phyloP scores from a whole-genome alignment of 2,113 vertebrate species.

The Macheiramphus alcinus region DNA sequence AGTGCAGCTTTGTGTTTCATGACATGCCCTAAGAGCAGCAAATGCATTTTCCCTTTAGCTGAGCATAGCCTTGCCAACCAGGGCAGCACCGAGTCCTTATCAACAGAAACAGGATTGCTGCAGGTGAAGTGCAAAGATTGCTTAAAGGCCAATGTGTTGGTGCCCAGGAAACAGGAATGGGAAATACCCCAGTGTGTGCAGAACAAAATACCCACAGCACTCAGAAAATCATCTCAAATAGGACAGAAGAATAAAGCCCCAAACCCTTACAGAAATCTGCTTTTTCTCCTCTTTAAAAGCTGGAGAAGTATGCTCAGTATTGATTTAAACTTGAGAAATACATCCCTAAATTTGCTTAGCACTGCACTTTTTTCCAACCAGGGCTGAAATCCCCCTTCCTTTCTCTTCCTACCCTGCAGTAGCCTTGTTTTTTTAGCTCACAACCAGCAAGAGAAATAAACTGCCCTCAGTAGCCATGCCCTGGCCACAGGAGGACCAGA shows the following conservation, averaged over 20 bases:
- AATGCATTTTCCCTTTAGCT: not conserved
- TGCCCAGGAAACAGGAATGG: not conserved
- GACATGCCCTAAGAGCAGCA: not conserved
- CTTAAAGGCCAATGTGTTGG: not conserved
- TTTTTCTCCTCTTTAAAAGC: not conserved
- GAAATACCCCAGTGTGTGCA: not conserved
- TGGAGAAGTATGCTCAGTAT: not conserved
- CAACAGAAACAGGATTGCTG: not conserved
- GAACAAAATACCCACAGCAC: not conserved
- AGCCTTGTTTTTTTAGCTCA: not conserved
- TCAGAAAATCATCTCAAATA: not conserved
- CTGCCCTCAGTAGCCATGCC: accelerated
- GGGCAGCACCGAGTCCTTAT: not conserved
- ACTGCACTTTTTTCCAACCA: not conserved
- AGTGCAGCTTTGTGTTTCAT: not conserved
- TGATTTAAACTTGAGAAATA: not conserved
- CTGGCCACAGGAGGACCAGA: not conserved
- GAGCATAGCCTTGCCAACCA: accelerated
- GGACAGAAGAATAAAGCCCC: not conserved
- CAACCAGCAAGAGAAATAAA: not conserved
- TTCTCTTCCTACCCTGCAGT: not conserved
- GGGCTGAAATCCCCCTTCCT: not conserved
- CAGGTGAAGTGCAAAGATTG: not conserved
- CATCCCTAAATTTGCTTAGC: not conserved
- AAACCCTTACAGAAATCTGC: not conserved